Conservation (phyloP, 2,113 vertebrate genomes). For the Eidolon helvum region DNA sequence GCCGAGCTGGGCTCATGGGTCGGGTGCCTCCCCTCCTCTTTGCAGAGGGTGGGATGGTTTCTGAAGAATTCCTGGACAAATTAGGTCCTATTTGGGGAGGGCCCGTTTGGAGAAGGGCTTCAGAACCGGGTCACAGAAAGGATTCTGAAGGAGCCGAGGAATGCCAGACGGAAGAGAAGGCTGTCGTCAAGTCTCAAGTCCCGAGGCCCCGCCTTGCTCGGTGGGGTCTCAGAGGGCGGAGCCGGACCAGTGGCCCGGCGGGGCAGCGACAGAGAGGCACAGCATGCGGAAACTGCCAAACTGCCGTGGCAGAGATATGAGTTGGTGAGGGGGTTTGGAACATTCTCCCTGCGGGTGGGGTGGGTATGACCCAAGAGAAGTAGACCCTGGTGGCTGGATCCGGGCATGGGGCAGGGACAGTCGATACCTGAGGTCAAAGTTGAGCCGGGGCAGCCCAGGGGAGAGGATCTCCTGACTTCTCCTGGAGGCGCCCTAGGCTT, state of each 20-base stretch:
- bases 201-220: background rate
- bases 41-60: background rate
- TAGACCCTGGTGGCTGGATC: background rate
- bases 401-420: background rate
- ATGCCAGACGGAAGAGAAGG: background rate
- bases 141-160: background rate
- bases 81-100: background rate
- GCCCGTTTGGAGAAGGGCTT: background rate
- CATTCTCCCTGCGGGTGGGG: background rate
- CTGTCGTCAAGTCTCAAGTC: background rate
- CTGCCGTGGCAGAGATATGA: background rate
- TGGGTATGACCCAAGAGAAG: background rate
- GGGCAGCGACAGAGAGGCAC: background rate
- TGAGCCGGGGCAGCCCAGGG: background rate
- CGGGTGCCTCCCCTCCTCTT: background rate
- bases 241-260: no score
- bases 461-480: background rate
- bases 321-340: background rate
- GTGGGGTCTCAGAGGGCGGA: background rate
- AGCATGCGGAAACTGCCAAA: no score
- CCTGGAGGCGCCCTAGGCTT: background rate
- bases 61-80: background rate
- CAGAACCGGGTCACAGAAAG: background rate
- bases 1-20: background rate
- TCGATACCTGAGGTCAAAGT: background rate